A percentile compares a stretch with the other conserved stretches of the same genome.
Conservation (phyloP, 2,113 vertebrate species). For the Turdus rufiventris region DNA sequence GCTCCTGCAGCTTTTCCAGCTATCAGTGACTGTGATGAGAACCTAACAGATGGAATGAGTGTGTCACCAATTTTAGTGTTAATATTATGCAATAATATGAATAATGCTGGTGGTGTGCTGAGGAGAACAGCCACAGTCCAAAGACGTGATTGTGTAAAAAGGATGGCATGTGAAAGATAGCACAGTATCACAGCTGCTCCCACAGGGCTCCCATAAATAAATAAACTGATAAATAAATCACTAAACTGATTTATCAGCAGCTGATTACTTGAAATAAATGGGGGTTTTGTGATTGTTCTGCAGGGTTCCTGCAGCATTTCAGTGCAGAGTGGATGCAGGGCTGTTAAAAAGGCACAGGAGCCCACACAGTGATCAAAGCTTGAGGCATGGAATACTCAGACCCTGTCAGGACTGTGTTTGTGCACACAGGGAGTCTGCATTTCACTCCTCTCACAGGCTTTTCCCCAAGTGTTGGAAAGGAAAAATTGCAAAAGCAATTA, state of each 20-base stretch:
- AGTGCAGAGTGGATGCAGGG: background rate
- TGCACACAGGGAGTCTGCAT: too few relatives aligned
- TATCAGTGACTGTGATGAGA: background rate
- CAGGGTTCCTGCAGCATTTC: background rate
- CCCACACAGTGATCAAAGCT: rapidly evolving
- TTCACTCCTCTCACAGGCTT: background rate
- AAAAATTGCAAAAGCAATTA: background rate
- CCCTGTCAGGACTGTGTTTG: rapidly evolving
- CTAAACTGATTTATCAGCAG: background rate
- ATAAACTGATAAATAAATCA: too few relatives aligned
- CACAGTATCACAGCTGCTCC: too few relatives aligned
- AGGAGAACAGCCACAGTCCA: background rate
- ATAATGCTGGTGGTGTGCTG: background rate
- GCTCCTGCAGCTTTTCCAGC: background rate
- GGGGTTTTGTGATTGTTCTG: rapidly evolving
- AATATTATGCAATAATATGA: background rate
- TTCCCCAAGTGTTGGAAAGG: background rate
- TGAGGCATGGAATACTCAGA: rapidly evolving
- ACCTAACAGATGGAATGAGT: background rate
- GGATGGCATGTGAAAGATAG: rapidly evolving
- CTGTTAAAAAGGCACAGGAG: background rate
- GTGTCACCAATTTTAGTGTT: background rate
- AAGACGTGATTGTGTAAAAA: rapidly evolving
- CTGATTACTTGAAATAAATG: background rate
- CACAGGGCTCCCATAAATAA: background rate